Base-by-base conservation (phyloP, 2,888 invertebrate genomes). In the Polyommatus icarus region DNA sequence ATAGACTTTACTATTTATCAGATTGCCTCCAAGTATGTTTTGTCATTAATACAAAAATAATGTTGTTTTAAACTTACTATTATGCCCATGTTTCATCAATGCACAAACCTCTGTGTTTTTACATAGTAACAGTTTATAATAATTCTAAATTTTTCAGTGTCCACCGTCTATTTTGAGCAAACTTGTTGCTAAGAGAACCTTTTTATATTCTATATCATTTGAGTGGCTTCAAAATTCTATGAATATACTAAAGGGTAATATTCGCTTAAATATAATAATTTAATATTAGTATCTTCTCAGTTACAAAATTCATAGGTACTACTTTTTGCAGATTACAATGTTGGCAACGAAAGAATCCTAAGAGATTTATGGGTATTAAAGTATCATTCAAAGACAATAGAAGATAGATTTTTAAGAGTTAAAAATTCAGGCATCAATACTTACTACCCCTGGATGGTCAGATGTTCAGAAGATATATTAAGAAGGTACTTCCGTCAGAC, bases 371-470 rank as follows among this genome's bases (percentile, higher is more conserved):
- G 96, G 96, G 95, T 96, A 1, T 90, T 96, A 80, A 95, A 95
- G 81, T 96, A 96, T 84, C 93, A 94, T 40, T 91, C 94, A 76
- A 87, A 92, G 77, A 93, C 94, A 12, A 95, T 96, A n/a, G 83
- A 88, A 78, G 83, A 91, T 29, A 91, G 96, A 78, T 87, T 96
- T 15, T 87, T 93, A 81, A 89, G 88, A 77, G 92, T 95, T 0
- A 91, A 91, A 84, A 86, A 87, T 71, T 90, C 93, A 79, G 95
- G 95, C 76, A 87, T 93, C 78, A 94, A 89, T 54, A 86, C 90
- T 80, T 87, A 95, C 15, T 95, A 95, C 88, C 96, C 96, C 3
- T 96, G 96, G 96, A 96, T 96, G 95, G 95, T 96, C 54, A 89
- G 96, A 81, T 96, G 96, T 84, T 91, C 95, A 29, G 95, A 95